Percentiles rank a stretch among this genome's conserved stretches.
Evolutionary conservation across 2,888 invertebrate genomes (phyloP).

Genomic region (Tenodera sinensis): DNA sequence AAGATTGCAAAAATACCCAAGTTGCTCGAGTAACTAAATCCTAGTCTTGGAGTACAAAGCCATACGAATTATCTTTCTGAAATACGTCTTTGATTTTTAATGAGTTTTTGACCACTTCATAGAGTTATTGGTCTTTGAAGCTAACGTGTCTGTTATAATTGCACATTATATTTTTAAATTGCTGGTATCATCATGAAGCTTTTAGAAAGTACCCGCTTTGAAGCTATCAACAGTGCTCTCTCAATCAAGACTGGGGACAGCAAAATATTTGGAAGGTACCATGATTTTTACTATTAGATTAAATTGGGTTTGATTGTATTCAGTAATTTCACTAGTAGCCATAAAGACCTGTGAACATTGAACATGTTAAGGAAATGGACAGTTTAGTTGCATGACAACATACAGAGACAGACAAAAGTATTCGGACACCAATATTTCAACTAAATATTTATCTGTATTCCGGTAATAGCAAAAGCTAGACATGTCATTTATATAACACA

Average conservation of each 20-base stretch:
- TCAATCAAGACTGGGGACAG: conserved; percentile 89
- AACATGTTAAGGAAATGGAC: no score
- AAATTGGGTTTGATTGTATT: no score
- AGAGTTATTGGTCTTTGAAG: background rate
- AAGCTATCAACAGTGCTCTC: conserved; percentile 83
- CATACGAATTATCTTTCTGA: background rate
- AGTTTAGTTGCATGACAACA: no score
- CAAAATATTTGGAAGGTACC: conserved; percentile 80
- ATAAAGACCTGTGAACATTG: no score
- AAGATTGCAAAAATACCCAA: background rate
- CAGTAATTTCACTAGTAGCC: no score
- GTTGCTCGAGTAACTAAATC: background rate
- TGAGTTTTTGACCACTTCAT: background rate
- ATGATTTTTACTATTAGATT: conserved; percentile 30
- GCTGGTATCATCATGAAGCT: conserved; percentile 74
- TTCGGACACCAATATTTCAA: no score
- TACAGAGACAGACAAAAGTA: no score
- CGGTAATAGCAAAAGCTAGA: no score
- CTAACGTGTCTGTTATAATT: background rate
- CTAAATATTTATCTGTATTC: no score
- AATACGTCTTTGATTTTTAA: no score
- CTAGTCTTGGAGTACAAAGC: background rate
- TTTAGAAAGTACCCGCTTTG: conserved; percentile 91
- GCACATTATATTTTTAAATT: background rate
- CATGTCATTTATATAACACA: no score